Evolutionary conservation across 2,888 invertebrate species (phyloP), one percentile per base, ranked within the genome.

Genomic region (Drosophila koepferae): DNA sequence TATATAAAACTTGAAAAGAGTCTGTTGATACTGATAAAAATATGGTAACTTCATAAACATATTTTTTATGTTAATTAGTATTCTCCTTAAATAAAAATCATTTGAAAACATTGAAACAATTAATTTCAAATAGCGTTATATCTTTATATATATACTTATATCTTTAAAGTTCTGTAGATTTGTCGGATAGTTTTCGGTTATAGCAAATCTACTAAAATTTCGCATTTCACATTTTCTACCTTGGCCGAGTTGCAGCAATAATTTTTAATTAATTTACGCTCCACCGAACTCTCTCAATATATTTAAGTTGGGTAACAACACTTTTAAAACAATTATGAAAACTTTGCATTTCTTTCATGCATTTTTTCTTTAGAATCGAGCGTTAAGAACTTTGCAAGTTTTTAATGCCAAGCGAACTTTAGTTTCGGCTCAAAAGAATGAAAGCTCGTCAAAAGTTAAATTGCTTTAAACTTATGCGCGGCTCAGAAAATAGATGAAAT

Each of bases 371-470:
- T 28, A 43, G 62, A 66, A 79, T 70, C 70, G 56, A 64, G 74
- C 74, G 65, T 69, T 70, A 66, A 71, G 34, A 85, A 85, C 67
- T 75, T 60, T 49, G 16, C 20, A 74, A 80, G 58, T 64, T 77
- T 18, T 71, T 65, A 70, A 64, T 66, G 56, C 59, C 36, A 20
- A 60, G 51, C 36, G 31, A 40, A 59, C 40, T 66, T 51, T 54
- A 40, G 54, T 61, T 49, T 49, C 41, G 31, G 64, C 58, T 70
- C 63, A 63, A 69, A 77, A 77, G 63, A 75, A 79, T 72, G 65
- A 73, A 68, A 82, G 63, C 75, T 88, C 71, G 63, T 72, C 72
- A 79, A 70, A 84, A 84, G 86, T 84, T 83, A 81, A 86, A 89
- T 86, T 83, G 76, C 89, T 83, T 83, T 41, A 79, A 84, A 73